A percentile compares a stretch with the other conserved stretches of the same genome.
Conservation (phyloP, 2,888 invertebrate genomes). For the Lutraria lutraria region DNA sequence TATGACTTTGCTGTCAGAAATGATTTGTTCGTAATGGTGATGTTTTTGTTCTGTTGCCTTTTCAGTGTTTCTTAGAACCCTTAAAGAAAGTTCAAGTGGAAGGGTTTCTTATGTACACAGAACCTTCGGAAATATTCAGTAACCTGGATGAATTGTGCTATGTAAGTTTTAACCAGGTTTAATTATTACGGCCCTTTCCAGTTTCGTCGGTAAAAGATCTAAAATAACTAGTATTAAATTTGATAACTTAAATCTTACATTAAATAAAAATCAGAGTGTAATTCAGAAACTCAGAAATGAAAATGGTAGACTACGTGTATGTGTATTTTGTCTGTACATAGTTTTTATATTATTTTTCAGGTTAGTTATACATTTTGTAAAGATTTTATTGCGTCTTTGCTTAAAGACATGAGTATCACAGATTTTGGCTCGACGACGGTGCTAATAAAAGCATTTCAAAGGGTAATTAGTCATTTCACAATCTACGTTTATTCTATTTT, state of each 20-base stretch:
- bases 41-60: background rate
- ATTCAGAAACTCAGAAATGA: no score
- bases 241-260: no score
- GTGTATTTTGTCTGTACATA: no score
- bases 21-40: background rate
- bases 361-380: conserved; percentile 89
- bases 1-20: no score
- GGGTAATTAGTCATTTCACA: conserved; percentile 84
- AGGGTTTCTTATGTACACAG: conserved; percentile 90
- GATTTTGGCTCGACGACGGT: conserved; percentile 88
- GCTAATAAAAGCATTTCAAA: conserved; percentile 89
- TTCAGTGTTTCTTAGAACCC: conserved; percentile 90
- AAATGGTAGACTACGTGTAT: no score
- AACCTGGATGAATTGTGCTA: conserved; percentile 89
- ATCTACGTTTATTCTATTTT: no score
- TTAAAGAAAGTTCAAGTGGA: conserved; percentile 90
- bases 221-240: no score
- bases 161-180: conserved; percentile 86
- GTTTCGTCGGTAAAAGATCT: no score
- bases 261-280: no score
- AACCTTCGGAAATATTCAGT: conserved; percentile 90
- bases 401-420: conserved; percentile 87
- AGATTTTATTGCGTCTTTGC: conserved; percentile 88
- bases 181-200: no score
- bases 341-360: conserved; percentile 77